Evolutionary conservation across 2,113 vertebrate species (phyloP).

Genomic region (Alligator mississippiensis): DNA sequence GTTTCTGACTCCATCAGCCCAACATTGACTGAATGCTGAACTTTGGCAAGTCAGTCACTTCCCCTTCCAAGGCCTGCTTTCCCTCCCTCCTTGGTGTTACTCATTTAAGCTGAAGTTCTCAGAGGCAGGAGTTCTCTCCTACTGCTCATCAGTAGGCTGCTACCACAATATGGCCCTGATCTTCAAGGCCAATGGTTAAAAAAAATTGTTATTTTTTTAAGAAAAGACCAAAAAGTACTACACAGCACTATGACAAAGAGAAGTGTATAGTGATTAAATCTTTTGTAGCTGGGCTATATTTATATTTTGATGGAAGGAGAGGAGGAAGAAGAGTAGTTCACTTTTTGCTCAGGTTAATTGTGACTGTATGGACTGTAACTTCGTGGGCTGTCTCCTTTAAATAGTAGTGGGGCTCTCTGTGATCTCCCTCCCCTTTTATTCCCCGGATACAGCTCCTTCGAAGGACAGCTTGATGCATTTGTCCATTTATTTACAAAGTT

Average conservation of each 20-base stretch:
- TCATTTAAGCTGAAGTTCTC: background rate
- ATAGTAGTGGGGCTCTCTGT: background rate
- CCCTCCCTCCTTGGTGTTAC: background rate
- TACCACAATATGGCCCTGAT: background rate
- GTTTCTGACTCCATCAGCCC: background rate
- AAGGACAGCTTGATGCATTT: background rate
- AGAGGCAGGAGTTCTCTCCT: background rate
- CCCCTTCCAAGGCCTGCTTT: background rate
- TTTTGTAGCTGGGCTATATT: background rate
- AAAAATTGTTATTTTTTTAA: background rate
- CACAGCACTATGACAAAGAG: background rate
- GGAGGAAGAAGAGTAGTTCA: background rate
- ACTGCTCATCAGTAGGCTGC: background rate
- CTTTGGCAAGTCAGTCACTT: background rate
- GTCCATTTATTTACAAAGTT: background rate
- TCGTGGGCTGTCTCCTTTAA: too few relatives aligned
- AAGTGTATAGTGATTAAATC: background rate
- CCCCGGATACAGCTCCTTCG: background rate
- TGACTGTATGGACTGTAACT: background rate
- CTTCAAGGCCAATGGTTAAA: background rate
- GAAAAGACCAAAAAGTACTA: background rate
- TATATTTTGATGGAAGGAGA: background rate
- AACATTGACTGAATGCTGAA: background rate
- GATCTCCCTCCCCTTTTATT: background rate
- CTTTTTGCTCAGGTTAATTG: background rate